These are phyloP conservation scores for Anser cygnoides DNA, from an alignment of 2,113 vertebrate species.

Conservation along the genomic window DNA sequence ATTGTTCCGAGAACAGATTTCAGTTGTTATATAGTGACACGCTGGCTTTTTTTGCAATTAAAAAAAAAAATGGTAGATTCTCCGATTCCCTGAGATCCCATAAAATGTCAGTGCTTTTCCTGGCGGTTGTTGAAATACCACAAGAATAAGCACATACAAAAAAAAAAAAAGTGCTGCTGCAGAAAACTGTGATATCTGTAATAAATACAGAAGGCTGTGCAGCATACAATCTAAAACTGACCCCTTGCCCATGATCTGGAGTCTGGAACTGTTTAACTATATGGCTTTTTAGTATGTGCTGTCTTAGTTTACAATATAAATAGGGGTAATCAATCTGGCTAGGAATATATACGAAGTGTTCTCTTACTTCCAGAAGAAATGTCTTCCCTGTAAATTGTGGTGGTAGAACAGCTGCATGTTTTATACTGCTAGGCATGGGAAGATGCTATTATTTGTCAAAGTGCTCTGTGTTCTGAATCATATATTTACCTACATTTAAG, in stretches of 20 bases:
- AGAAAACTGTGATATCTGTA: background rate
- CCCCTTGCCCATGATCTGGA: background rate
- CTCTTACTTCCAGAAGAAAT: conserved; percentile 35
- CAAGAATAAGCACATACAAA: background rate
- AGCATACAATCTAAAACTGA: background rate
- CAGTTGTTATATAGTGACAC: background rate
- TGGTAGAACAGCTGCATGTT: conserved; percentile 38
- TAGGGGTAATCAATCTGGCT: conserved; percentile 43
- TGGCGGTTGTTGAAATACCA: background rate
- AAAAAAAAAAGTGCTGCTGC: background rate
- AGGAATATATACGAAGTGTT: conserved; percentile 26
- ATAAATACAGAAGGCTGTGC: background rate
- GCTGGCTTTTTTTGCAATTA: background rate
- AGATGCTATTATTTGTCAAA: conserved; percentile 11
- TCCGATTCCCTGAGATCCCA: background rate
- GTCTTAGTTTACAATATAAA: conserved; percentile 50
- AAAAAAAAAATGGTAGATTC: background rate
- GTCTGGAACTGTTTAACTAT: conserved; percentile 24
- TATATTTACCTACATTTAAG: background rate
- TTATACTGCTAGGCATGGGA: background rate
- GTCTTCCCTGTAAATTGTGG: conserved; percentile 6
- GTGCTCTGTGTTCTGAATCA: background rate
- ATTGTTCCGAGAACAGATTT: background rate
- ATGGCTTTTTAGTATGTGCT: background rate
- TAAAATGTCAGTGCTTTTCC: background rate